phyloP scores from a whole-genome alignment of 2,113 vertebrate genomes.

The Geococcyx californianus region DNA sequence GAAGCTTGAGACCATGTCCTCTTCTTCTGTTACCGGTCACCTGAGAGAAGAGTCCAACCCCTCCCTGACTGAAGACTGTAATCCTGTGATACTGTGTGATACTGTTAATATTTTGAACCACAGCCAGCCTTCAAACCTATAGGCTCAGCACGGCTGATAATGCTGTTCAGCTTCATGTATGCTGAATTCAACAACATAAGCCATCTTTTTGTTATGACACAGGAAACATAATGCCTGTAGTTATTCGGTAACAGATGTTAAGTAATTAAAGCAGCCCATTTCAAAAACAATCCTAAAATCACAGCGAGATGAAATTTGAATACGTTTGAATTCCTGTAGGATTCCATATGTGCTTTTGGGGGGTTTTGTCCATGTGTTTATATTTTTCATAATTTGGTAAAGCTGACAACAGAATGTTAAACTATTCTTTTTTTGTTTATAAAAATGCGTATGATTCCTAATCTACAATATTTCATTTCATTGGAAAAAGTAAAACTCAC shows the following conservation, averaged over 20 bases:
- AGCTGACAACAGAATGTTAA: neutral
- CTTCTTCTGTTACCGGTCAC: no score
- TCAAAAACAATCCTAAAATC: slow-evolving; percentile 54
- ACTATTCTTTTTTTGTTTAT: neutral
- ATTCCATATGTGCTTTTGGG: slow-evolving; percentile 10
- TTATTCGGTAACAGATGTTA: slow-evolving; percentile 55
- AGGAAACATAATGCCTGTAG: neutral
- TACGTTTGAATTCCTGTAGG: slow-evolving; percentile 41
- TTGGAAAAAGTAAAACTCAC: neutral
- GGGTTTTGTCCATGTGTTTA: neutral
- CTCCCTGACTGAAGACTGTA: no score
- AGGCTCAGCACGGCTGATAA: neutral
- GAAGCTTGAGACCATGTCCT: no score
- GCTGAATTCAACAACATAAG: slow-evolving; percentile 38
- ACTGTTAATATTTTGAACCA: neutral
- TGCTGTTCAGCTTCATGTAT: neutral
- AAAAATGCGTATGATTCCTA: neutral
- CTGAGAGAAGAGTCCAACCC: no score
- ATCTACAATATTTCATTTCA: neutral
- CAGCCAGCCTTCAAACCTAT: neutral
- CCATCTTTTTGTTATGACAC: neutral
- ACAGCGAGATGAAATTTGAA: slow-evolving; percentile 47
- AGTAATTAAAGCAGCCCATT: slow-evolving; percentile 52
- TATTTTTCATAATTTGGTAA: neutral
- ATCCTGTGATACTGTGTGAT: no score